Evolutionary conservation across 2,888 invertebrate genomes (phyloP), one percentile per base, ranked within the genome.

Genomic region (Polymixis lichenea): DNA sequence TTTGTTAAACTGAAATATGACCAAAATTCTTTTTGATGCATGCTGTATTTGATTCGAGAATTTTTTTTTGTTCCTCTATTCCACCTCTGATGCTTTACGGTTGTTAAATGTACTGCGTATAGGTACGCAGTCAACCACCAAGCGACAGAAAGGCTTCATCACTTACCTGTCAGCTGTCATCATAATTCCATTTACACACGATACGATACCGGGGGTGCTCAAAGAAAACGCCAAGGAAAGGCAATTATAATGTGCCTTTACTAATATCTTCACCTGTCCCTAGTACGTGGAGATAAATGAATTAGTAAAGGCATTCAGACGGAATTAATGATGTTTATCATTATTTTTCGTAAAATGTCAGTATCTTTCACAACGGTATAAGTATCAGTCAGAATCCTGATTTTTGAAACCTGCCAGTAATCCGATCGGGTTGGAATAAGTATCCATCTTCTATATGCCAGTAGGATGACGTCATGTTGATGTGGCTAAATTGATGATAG

Each of bases 81-180:
- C 19, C 38, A 64, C 9, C 32, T 25, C 7, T 7, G 11, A 11
- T 46, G n/a, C 4, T n/a, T n/a, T n/a, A 38, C 38, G 38, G 38
- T n/a, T n/a, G n/a, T 13, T 55, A 13, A 13, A 13, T 55, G n/a
- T 11, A 4, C 55, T 13, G n/a, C 55, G 13, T 46, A 11, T n/a
- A n/a, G n/a, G n/a, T n/a, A n/a, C n/a, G n/a, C n/a, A n/a, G 13
- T 19, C 25, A 22, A 19, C 25, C 60, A 22, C 58, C 56, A 55
- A 58, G 22, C 71, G n/a, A 32, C 46, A 62, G 22, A n/a, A 49
- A 43, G 56, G 69, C 55, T 22, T 11, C 73, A 67, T 78, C 66
- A 70, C 46, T 71, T 51, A 69, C 49, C 69, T 61, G 68, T 62
- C 83, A 62, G 51, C 67, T 56, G 53, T 53, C 68, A 80, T 80